Conservation (phyloP, 1,140 invertebrate genomes). For the Cryptotermes secundus region DNA sequence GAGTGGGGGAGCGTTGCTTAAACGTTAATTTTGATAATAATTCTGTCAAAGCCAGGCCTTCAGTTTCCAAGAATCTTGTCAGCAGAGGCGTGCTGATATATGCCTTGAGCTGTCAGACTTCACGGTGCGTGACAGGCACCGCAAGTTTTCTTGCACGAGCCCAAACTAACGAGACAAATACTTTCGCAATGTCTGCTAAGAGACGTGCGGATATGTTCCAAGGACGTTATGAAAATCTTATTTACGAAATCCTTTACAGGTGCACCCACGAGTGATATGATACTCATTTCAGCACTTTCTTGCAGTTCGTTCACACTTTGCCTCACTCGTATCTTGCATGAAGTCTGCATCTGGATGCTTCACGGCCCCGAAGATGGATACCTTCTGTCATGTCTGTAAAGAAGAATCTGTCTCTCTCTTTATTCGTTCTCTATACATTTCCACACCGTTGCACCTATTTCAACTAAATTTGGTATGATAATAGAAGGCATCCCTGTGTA, state of each 20-base stretch:
- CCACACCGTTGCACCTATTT: no score
- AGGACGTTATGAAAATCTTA: neutral
- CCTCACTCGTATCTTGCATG: no score
- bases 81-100: neutral
- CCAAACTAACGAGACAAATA: neutral
- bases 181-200: neutral
- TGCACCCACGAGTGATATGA: neutral
- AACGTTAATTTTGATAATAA: neutral
- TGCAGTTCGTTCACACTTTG: no score
- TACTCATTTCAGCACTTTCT: neutral
- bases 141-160: neutral
- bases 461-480: no score
- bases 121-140: neutral
- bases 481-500: no score
- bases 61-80: neutral
- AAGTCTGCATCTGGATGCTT: no score
- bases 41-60: neutral
- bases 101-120: neutral
- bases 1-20: neutral
- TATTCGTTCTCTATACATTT: no score
- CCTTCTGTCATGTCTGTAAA: no score
- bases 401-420: no score
- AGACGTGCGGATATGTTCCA: neutral
- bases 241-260: neutral
- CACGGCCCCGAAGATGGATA: no score